phyloP scores from a whole-genome alignment of 2,888 invertebrate genomes.

The Drosophila nr. perissopoda region DNA sequence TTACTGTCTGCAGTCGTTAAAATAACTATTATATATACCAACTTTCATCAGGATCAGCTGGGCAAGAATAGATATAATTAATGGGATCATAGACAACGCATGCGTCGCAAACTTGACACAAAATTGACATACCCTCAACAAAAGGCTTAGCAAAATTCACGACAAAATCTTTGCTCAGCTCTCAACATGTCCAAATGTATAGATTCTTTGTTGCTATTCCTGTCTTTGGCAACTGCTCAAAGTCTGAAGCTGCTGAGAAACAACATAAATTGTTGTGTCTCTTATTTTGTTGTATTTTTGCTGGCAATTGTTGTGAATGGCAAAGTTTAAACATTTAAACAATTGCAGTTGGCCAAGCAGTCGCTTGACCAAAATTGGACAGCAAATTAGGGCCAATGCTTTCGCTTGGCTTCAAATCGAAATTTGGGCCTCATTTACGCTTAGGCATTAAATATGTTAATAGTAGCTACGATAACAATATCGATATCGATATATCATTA shows the following conservation, averaged over 20 bases:
- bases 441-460: conserved; percentile 75
- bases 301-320: conserved; percentile 56
- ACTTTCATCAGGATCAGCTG: background rate
- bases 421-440: conserved; percentile 52
- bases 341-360: conserved; percentile 37
- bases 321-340: conserved; percentile 68
- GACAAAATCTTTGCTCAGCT: background rate
- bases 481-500: conserved; percentile 66
- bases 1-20: background rate
- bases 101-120: background rate
- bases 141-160: background rate
- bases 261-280: background rate
- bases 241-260: background rate
- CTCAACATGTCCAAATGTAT: background rate
- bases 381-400: conserved; percentile 66
- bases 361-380: conserved; percentile 33
- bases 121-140: background rate
- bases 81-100: background rate
- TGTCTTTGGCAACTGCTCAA: conserved; percentile 7
- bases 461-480: conserved; percentile 13
- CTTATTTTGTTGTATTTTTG: conserved; percentile 3
- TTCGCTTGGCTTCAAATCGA: conserved; percentile 36
- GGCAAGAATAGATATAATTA: background rate
- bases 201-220: background rate
- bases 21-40: background rate